A percentile compares a stretch with the other conserved stretches of the same genome.
Evolutionary conservation across 1,140 invertebrate genomes (phyloP).

Genomic region (Atopsyche davidsoni): DNA sequence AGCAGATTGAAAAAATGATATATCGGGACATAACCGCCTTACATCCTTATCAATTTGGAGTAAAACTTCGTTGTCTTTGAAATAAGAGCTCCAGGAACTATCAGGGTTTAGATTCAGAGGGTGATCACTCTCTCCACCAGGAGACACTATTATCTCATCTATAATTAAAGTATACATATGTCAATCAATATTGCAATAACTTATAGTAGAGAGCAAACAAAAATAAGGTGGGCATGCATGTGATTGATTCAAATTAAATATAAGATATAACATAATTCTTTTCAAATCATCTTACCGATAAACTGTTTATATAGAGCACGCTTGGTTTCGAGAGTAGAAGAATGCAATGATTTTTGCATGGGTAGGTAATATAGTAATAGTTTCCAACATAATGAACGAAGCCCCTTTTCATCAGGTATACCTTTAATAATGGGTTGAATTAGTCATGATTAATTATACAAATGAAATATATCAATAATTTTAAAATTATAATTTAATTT

Average conservation of each 20-base stretch:
- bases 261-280: background rate
- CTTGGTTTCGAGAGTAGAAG: slow-evolving; percentile 59
- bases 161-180: slow-evolving; percentile 31
- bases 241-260: slow-evolving; percentile 7
- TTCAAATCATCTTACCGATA: slow-evolving; percentile 56
- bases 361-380: slow-evolving; percentile 79
- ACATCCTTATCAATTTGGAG: slow-evolving; percentile 98
- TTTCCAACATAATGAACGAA: slow-evolving; percentile 75
- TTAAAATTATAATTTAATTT: slow-evolving; percentile 8
- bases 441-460: slow-evolving; percentile 20
- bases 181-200: slow-evolving; percentile 3
- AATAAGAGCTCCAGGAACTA: slow-evolving; percentile 85
- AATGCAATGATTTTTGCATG: slow-evolving; percentile 56
- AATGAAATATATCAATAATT: slow-evolving; percentile 5
- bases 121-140: slow-evolving; percentile 70
- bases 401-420: slow-evolving; percentile 73
- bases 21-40: slow-evolving; percentile 87
- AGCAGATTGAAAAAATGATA: slow-evolving; percentile 93
- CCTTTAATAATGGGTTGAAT: slow-evolving; percentile 49
- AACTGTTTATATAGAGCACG: slow-evolving; percentile 76
- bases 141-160: slow-evolving; percentile 79
- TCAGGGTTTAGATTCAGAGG: slow-evolving; percentile 90
- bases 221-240: background rate
- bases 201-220: slow-evolving; percentile 1
- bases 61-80: slow-evolving; percentile 94